These are phyloP conservation scores for Drosophila diplacantha DNA, from an alignment of 2,888 invertebrate genomes.

Conservation along the genomic window DNA sequence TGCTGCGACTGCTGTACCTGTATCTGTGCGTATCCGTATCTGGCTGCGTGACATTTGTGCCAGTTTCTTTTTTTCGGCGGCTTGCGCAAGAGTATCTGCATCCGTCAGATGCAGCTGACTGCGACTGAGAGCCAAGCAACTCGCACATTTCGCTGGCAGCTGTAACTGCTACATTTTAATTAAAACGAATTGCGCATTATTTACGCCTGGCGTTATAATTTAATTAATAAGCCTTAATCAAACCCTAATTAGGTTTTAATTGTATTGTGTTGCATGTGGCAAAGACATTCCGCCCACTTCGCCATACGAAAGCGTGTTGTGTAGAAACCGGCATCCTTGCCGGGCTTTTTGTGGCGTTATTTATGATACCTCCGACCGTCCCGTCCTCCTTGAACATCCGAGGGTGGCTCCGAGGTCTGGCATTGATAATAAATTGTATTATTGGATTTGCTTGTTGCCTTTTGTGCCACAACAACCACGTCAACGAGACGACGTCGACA, in stretches of 20 bases:
- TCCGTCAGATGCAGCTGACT: conserved; percentile 38
- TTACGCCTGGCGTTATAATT: conserved; percentile 63
- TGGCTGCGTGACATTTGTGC: conserved; percentile 41
- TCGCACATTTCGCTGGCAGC: conserved; percentile 11
- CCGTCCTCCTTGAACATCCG: conserved; percentile 2
- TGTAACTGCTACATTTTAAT: conserved; percentile 48
- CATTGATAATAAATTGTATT: conserved; percentile 67
- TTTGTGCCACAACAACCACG: conserved; percentile 37
- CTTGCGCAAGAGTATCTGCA: conserved; percentile 42
- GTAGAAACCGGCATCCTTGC: conserved; percentile 26
- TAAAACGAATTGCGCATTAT: conserved; percentile 62
- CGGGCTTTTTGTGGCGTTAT: conserved; percentile 50
- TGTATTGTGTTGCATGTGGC: conserved; percentile 52
- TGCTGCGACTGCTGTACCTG: conserved; percentile 28
- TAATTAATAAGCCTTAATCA: conserved; percentile 68
- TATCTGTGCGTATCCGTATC: conserved; percentile 35
- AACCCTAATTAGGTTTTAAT: conserved; percentile 69
- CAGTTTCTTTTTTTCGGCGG: conserved; percentile 44
- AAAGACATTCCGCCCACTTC: conserved; percentile 27
- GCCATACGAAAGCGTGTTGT: conserved; percentile 39
- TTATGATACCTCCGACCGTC: conserved; percentile 44
- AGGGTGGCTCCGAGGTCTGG: conserved; percentile 38
- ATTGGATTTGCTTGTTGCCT: conserved; percentile 67
- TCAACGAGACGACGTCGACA: conserved; percentile 12
- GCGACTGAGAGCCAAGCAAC: conserved; percentile 24